These are phyloP conservation scores for Manis javanica DNA, from an alignment of 2,797 vertebrate genomes.

Conservation along the genomic window DNA sequence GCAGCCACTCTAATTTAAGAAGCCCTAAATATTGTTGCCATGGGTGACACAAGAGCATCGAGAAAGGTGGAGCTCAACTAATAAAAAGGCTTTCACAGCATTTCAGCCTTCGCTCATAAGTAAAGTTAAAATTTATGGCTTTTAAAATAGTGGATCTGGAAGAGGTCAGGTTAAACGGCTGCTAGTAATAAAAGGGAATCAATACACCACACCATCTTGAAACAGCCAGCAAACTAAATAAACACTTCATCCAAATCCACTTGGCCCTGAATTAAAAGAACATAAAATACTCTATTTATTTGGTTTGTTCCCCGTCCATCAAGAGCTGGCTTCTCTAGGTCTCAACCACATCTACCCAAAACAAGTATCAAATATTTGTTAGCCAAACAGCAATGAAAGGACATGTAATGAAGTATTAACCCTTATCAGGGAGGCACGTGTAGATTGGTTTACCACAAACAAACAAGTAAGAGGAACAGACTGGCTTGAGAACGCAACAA, in stretches of 20 bases:
- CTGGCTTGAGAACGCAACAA: conserved; percentile 69
- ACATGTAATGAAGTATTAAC: conserved; percentile 87
- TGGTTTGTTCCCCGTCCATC: conserved; percentile 85
- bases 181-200: conserved; percentile 90
- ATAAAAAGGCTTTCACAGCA: conserved; percentile 89
- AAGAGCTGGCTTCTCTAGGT: conserved; percentile 80
- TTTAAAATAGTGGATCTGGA: conserved; percentile 90
- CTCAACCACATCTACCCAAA: conserved; percentile 80
- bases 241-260: conserved; percentile 91
- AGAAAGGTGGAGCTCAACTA: conserved; percentile 84
- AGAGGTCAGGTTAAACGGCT: conserved; percentile 90
- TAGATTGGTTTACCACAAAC: conserved; percentile 81
- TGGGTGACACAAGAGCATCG: conserved; percentile 82
- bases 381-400: conserved; percentile 86
- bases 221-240: conserved; percentile 89
- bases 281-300: conserved; percentile 91
- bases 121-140: conserved; percentile 89
- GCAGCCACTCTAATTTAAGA: conserved; percentile 85
- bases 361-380: conserved; percentile 83
- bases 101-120: conserved; percentile 86
- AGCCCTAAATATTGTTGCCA: conserved; percentile 88
- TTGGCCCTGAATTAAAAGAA: conserved; percentile 91
- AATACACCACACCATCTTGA: conserved; percentile 88
- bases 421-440: conserved; percentile 84
- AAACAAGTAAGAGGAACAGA: conserved; percentile 81